Base-by-base conservation (phyloP, 2,888 invertebrate genomes). In the Norana najaformis region DNA sequence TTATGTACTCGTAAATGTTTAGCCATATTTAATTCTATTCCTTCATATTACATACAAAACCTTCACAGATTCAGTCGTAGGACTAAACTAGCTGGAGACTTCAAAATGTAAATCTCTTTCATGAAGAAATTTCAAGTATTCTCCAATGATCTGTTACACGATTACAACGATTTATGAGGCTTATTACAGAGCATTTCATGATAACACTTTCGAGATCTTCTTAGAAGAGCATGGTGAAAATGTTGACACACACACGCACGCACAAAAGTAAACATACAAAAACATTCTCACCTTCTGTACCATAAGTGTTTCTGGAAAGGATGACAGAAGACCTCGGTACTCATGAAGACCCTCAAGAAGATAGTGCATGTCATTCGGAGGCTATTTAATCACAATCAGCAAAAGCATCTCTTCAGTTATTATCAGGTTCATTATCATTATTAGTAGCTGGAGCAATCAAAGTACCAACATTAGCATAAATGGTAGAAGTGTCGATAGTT, bases 261-360 rank as follows among this genome's bases (percentile, higher is more conserved):
- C 23, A 47, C 47, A 47, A 11, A 47, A 20, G 23, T 47, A 47
- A 47, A 47, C 20, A 23, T 47, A 47, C 20, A 47, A 23, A 47
- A 41, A 47, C 23, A 11, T 69, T 30, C 69, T 41, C 18, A 89
- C 89, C 89, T 88, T 90, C 38, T 90, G 88, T 20, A 89, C 35
- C 30, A 89, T 38, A 8, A 90, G 89, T 6, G 90, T 83, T 36
- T 98, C 98, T 0, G 99, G 99, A 94, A 98, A 98, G 91, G 96
- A 97, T 90, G 97, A 96, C 16, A 99, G 96, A 90, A 99, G 96
- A 90, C 99, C 99, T 95, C 98, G 97, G 95, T 99, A 99, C 93
- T 99, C 97, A 94, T 98, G 98, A 92, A 99, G 96, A 93, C 97
- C 97, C 95, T 99, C 98, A 88, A 97, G 96, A 41, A 99, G 96